Evolutionary conservation across 1,140 invertebrate species (phyloP).

Genomic region (Lasaia peninsularis): DNA sequence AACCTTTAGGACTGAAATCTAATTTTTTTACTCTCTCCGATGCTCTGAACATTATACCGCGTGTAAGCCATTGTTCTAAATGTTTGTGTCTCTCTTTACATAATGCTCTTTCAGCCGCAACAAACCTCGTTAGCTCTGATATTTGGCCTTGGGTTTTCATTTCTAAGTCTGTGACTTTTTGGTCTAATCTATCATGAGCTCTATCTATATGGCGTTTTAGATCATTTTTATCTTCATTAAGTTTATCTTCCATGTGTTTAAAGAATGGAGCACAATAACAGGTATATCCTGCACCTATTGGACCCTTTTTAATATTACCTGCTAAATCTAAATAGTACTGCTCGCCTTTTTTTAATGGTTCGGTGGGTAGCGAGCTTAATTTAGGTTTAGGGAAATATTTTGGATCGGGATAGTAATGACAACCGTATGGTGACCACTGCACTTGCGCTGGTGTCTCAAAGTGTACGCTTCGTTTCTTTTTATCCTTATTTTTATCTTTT

Average conservation of each 20-base stretch:
- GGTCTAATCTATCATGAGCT: conserved; percentile 87
- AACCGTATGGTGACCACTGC: conserved; percentile 92
- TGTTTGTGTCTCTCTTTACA: conserved; percentile 82
- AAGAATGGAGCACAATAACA: conserved; percentile 90
- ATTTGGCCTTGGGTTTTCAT: conserved; percentile 87
- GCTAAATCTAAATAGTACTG: conserved; percentile 97
- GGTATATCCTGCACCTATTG: conserved; percentile 91
- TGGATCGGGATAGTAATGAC: conserved; percentile 90
- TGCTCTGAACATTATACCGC: conserved; percentile 79
- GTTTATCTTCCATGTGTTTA: conserved; percentile 89
- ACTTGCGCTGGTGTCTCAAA: conserved; percentile 67
- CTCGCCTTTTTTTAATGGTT: conserved; percentile 91
- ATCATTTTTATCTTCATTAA: conserved; percentile 91
- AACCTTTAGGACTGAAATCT: conserved; percentile 77
- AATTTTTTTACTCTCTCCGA: conserved; percentile 78
- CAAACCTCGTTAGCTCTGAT: conserved; percentile 82
- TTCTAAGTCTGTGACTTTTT: conserved; percentile 90
- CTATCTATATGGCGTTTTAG: conserved; percentile 90
- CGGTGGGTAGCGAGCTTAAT: conserved; percentile 89
- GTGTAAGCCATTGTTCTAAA: conserved; percentile 82
- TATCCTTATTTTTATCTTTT: conserved; percentile 68
- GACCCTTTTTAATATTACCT: conserved; percentile 97
- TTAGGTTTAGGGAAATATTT: conserved; percentile 90
- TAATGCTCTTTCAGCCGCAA: conserved; percentile 80
- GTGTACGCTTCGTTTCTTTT: conserved; percentile 74